phyloP scores from a whole-genome alignment of 2,113 vertebrate genomes.

The human region GRCh38 chr1:101367001-101367500 shows the following conservation, averaged over 20 bases:
- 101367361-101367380: neutral
- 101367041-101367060: neutral
- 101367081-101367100: neutral
- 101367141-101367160: neutral
- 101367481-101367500: neutral
- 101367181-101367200: neutral
- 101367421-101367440: neutral
- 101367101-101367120: neutral
- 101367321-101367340: neutral
- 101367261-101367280: neutral
- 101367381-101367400: neutral
- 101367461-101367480: neutral
- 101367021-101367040: neutral
- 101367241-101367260: neutral
- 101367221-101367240: neutral
- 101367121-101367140: neutral
- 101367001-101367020: neutral
- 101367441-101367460: neutral
- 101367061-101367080: slow-evolving; percentile 16
- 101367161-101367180: neutral
- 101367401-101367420: neutral
- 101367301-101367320: neutral
- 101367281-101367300: neutral
- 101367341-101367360: neutral
- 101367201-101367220: neutral